Evolutionary conservation across 2,888 invertebrate species (phyloP), one percentile per base, ranked within the genome.

Genomic region (Anoplius nigerrimus): DNA sequence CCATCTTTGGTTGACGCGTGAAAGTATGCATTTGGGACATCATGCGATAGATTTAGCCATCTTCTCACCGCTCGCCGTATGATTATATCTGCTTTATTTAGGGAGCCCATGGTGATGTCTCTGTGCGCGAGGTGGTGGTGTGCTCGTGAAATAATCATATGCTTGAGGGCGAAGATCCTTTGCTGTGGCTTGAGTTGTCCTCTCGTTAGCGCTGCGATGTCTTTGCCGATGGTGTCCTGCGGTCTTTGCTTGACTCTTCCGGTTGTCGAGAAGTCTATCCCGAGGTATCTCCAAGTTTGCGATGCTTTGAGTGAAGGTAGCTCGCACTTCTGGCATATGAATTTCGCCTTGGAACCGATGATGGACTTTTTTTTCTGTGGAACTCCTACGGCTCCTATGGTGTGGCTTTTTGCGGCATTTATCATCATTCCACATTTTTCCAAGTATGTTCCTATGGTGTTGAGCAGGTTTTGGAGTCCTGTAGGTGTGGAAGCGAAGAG

Each of bases 41-140:
- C 87, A 1, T 77, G 60, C 0, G 87, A 88, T 0, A 89, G 81
- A 5, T 79, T 69, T 0, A 87, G 69, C 80, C 82, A 82, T 6
- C 67, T 73, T 63, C 87, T 74, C 0, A 85, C 76, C 0, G 73
- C 62, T 4, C 48, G 59, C 62, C 86, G 76, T 46, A 88, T 77
- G 22, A 82, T 69, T 0, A 80, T 63, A 68, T 89, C 89, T n/a
- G 86, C 65, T 82, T 79, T 48, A 0, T 82, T 34, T 0, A 89
- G 71, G 0, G 66, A 15, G 0, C 67, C 72, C 1, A 60, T 72
- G 15, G 66, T 80, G 16, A 66, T 74, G 4, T 74, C 74, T 1
- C 86, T 88, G 2, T 89, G 69, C 56, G 82, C 84, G 13, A 90
- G 51, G 13, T 74, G 74, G 68, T 89, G 89, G 56, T 84, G 70